phyloP scores from a whole-genome alignment of 2,113 vertebrate species.

The Lepus europaeus region DNA sequence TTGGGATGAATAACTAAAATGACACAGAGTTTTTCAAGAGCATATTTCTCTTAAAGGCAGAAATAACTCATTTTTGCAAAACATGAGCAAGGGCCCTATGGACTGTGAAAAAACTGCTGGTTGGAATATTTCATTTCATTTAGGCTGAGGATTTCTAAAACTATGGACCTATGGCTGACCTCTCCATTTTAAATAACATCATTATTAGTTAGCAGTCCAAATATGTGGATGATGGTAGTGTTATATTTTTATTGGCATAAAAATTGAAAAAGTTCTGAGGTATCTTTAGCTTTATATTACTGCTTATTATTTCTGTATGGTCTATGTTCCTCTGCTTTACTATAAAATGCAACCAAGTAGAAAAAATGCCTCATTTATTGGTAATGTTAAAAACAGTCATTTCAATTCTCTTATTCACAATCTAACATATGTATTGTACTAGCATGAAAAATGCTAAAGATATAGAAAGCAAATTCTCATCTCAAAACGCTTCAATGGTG shows the following conservation, averaged over 20 bases:
- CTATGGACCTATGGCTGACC: background rate
- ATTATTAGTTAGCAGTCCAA: slow-evolving; percentile 57
- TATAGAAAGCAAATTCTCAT: background rate
- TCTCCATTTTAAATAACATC: slow-evolving; percentile 58
- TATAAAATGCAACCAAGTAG: background rate
- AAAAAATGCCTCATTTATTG: background rate
- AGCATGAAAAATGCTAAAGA: background rate
- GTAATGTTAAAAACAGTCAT: slow-evolving; percentile 27
- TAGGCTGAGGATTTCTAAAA: slow-evolving; percentile 53
- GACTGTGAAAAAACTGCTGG: background rate
- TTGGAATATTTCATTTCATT: slow-evolving; percentile 9
- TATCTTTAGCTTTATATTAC: background rate
- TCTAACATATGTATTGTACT: background rate
- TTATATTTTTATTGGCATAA: slow-evolving; percentile 49
- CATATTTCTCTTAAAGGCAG: slow-evolving; percentile 35
- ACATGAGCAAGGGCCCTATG: background rate
- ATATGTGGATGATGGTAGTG: background rate
- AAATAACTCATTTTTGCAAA: slow-evolving; percentile 53
- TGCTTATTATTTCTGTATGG: slow-evolving; percentile 35
- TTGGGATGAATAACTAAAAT: background rate
- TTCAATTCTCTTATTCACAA: slow-evolving; percentile 29
- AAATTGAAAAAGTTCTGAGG: slow-evolving; percentile 27
- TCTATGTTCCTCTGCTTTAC: background rate
- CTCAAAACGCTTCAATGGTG: background rate
- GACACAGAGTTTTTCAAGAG: background rate